Percentiles rank a stretch among this genome's conserved stretches.
phyloP scores from a whole-genome alignment of 1,140 invertebrate genomes.

The silkworm (Bombyx mori) region DNA sequence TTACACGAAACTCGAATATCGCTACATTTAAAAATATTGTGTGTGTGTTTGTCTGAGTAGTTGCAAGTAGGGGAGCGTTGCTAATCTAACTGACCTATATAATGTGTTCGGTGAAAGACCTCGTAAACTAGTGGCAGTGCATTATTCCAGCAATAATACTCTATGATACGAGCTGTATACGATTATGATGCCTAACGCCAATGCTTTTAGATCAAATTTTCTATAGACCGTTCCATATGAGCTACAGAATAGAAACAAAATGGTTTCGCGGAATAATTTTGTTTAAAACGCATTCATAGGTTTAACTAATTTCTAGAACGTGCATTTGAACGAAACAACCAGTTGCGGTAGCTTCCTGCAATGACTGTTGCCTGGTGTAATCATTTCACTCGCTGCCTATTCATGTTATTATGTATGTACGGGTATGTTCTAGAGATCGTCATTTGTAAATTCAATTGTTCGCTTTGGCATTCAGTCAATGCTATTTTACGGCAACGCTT shows the following conservation, averaged over 20 bases:
- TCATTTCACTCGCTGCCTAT: too few species aligned
- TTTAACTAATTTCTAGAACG: conserved; percentile 5
- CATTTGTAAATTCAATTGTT: too few species aligned
- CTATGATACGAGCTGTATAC: conserved; percentile 19
- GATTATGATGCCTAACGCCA: conserved; percentile 33
- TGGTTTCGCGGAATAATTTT: conserved; percentile 51
- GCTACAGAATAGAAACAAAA: conserved; percentile 9
- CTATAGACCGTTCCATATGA: conserved; percentile 7
- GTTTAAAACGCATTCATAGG: conserved; percentile 24
- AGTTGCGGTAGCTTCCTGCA: neutral
- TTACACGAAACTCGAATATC: too few species aligned
- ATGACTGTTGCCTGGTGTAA: too few species aligned
- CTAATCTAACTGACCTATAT: conserved; percentile 70
- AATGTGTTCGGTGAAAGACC: conserved; percentile 63
- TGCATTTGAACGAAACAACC: neutral
- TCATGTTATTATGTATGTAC: too few species aligned
- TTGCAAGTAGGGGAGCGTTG: conserved; percentile 30
- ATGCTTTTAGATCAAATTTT: conserved; percentile 28
- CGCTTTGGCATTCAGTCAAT: too few species aligned
- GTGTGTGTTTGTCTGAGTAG: neutral
- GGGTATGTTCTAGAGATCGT: too few species aligned
- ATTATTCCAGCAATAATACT: conserved; percentile 52
- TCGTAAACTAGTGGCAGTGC: conserved; percentile 63
- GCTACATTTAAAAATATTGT: too few species aligned
- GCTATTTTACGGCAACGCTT: too few species aligned